phyloP scores from a whole-genome alignment of 1,140 invertebrate species.

The Hesperophylax magnus region DNA sequence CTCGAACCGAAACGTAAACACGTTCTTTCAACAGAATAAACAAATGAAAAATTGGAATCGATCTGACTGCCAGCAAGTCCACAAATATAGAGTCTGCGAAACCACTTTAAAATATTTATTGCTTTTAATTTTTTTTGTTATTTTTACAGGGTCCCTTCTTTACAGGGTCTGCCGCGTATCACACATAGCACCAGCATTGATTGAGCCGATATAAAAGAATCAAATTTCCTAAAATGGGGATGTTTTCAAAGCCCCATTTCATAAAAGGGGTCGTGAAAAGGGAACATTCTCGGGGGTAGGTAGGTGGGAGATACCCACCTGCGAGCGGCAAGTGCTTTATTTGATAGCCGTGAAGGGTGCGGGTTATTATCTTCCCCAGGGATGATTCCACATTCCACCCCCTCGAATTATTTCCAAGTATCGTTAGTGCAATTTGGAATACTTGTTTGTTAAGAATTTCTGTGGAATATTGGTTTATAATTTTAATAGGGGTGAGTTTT shows the following conservation, averaged over 20 bases:
- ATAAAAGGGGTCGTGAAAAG: slow-evolving; percentile 20
- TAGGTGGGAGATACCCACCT: not conserved
- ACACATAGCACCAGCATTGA: slow-evolving; percentile 4
- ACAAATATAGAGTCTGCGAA: too few relatives aligned
- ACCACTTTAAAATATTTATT: too few relatives aligned
- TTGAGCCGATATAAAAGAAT: slow-evolving; percentile 31
- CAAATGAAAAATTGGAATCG: too few relatives aligned
- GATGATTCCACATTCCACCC: slow-evolving; percentile 1
- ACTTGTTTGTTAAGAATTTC: too few relatives aligned
- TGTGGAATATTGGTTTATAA: too few relatives aligned
- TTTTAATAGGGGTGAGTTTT: too few relatives aligned
- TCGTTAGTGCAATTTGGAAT: not conserved
- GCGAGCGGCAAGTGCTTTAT: slow-evolving; percentile 37
- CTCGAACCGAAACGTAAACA: too few relatives aligned
- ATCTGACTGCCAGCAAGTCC: too few relatives aligned
- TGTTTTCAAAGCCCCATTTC: slow-evolving; percentile 17
- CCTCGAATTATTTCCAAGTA: slow-evolving; percentile 7
- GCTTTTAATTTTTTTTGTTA: too few relatives aligned
- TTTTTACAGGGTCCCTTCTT: not conserved
- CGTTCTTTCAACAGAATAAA: too few relatives aligned
- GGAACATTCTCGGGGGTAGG: not conserved
- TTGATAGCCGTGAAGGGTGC: slow-evolving; percentile 21
- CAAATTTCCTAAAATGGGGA: slow-evolving; percentile 37
- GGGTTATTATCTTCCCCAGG: slow-evolving; percentile 12
- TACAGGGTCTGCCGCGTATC: not conserved